Conservation (phyloP, 2,113 vertebrate genomes). For the Rattus rattus region DNA sequence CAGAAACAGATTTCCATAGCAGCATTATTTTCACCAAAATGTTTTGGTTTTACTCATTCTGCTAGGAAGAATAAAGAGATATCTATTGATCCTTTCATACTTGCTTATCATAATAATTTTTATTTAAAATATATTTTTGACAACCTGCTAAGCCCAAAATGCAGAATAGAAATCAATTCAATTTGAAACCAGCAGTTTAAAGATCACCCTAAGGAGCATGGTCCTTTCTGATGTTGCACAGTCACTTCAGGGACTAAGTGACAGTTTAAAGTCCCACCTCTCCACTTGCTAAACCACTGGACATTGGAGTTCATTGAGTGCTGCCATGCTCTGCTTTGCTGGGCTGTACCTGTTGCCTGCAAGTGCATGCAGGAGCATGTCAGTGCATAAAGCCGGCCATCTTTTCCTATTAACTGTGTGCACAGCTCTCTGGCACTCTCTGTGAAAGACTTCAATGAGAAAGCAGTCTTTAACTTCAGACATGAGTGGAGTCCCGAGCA, state of each 20-base stretch:
- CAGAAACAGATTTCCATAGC: not conserved
- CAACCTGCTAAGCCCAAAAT: not conserved
- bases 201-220: not conserved
- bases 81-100: not conserved
- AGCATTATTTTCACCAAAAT: conserved; percentile 7
- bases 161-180: not conserved
- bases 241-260: not conserved
- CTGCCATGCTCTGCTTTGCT: not conserved
- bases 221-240: not conserved
- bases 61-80: not conserved
- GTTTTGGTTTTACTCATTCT: not conserved
- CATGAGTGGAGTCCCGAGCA: conserved; percentile 11
- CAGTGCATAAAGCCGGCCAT: not conserved
- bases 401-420: conserved; percentile 5
- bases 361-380: too few species aligned
- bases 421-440: not conserved
- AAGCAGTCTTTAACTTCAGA: conserved; percentile 2
- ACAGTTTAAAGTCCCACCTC: not conserved
- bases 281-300: not conserved
- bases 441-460: conserved; percentile 34
- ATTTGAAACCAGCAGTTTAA: not conserved
- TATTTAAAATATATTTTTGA: not conserved
- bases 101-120: conserved; percentile 19
- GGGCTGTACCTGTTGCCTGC: not conserved
- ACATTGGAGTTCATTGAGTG: not conserved